A percentile compares a stretch with the other conserved stretches of the same genome.
Conservation (phyloP, 2,113 vertebrate species). For the Plectropomus leopardus region DNA sequence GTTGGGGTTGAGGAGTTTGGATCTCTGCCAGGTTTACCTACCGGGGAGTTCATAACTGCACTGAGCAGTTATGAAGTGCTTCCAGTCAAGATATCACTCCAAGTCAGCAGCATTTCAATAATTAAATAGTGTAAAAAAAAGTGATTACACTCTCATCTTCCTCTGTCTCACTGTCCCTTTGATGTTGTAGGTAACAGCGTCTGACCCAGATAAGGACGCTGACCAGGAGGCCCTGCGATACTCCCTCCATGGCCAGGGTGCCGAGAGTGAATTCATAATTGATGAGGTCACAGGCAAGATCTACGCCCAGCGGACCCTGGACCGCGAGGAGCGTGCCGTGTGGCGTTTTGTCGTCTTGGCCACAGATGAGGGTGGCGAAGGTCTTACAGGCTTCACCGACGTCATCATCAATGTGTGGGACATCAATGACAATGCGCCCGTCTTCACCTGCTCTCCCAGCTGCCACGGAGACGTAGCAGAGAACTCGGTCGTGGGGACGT, state of each 20-base stretch:
- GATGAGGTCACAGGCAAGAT: conserved; percentile 91
- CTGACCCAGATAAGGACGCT: conserved; percentile 89
- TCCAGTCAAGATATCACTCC: conserved; percentile 41
- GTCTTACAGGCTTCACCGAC: conserved; percentile 93
- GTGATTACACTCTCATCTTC: conserved; percentile 14
- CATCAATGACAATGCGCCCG: conserved; percentile 90
- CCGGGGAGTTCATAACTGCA: conserved; percentile 11
- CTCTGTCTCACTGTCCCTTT: conserved; percentile 39
- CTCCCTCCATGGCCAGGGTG: conserved; percentile 91
- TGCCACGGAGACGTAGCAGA: conserved; percentile 89
- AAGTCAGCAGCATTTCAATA: conserved; percentile 61
- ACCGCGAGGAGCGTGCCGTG: conserved; percentile 89
- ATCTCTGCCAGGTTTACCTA: conserved; percentile 34
- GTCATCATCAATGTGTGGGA: conserved; percentile 93
- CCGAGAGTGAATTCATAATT: conserved; percentile 90
- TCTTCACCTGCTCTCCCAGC: conserved; percentile 87
- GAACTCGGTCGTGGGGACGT: conserved; percentile 85
- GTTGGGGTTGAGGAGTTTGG: conserved; percentile 8
- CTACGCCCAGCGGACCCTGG: conserved; percentile 88
- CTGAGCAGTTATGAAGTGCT: conserved; percentile 29
- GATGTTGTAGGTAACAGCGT: conserved; percentile 88
- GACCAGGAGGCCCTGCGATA: conserved; percentile 90
- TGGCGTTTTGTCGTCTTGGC: conserved; percentile 93
- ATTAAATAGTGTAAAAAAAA: conserved; percentile 51
- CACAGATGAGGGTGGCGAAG: conserved; percentile 91